A percentile compares a stretch with the other conserved stretches of the same genome.
Evolutionary conservation across 2,797 vertebrate genomes (phyloP).

Genomic region (Trichosurus vulpecula): DNA sequence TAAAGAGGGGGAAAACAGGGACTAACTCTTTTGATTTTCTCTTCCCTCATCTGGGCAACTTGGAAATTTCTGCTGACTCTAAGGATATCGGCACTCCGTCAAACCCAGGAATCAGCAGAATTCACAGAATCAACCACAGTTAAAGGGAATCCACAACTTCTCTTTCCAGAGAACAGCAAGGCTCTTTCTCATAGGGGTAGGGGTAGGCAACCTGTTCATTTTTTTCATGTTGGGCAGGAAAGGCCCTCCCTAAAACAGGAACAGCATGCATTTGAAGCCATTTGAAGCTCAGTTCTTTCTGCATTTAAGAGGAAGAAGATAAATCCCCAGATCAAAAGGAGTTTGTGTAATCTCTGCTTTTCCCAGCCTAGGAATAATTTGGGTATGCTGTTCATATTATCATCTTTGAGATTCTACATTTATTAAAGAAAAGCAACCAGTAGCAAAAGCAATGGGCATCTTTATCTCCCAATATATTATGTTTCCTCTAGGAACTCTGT

Average conservation of each 20-base stretch:
- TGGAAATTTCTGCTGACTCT: conserved; percentile 55
- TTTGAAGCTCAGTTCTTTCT: background rate
- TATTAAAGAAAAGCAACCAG: background rate
- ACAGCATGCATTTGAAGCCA: background rate
- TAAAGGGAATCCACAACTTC: conserved; percentile 42
- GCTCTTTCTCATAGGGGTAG: background rate
- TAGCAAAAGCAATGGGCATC: background rate
- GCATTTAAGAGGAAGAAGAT: background rate
- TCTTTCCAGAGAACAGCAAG: conserved; percentile 4
- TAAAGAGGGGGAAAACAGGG: background rate
- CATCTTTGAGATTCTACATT: background rate
- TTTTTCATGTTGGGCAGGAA: background rate
- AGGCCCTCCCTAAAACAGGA: background rate
- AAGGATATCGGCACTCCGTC: background rate
- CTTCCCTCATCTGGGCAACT: conserved; percentile 27
- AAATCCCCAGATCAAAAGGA: background rate
- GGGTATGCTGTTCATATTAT: background rate
- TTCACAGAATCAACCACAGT: conserved; percentile 12
- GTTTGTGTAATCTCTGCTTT: background rate
- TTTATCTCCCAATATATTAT: background rate
- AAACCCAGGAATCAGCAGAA: conserved; percentile 25
- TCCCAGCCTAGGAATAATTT: background rate
- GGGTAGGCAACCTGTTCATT: background rate
- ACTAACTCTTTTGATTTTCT: conserved; percentile 40
- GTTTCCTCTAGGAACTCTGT: background rate